Percentiles rank a stretch among this genome's conserved stretches.
Conservation (phyloP, 2,888 invertebrate species). For the Cheilosia variabilis region DNA sequence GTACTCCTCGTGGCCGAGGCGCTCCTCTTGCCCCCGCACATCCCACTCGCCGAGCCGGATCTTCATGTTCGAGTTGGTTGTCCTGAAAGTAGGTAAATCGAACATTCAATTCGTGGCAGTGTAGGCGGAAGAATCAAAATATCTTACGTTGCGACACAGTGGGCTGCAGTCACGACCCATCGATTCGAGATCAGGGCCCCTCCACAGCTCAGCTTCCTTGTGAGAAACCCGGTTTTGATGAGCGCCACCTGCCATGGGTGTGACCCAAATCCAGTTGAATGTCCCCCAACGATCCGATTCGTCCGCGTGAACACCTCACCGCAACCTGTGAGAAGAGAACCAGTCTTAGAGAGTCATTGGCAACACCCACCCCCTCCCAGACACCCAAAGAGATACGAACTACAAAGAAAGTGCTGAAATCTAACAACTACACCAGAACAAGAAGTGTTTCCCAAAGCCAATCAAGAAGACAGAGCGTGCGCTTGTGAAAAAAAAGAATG, state of each 20-base stretch:
- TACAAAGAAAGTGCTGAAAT: slow-evolving; percentile 26
- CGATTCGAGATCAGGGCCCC: slow-evolving; percentile 94
- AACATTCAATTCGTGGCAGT: background rate
- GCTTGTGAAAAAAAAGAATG: slow-evolving; percentile 22
- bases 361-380: background rate
- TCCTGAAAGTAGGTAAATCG: slow-evolving; percentile 85
- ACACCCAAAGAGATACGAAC: slow-evolving; percentile 14
- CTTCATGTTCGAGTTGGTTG: slow-evolving; percentile 93
- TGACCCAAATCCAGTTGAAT: slow-evolving; percentile 94
- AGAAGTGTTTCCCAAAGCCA: slow-evolving; percentile 51
- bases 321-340: slow-evolving; percentile 88
- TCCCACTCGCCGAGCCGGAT: slow-evolving; percentile 97
- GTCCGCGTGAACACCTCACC: slow-evolving; percentile 94
- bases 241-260: slow-evolving; percentile 98
- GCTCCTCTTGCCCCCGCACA: slow-evolving; percentile 92
- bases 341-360: slow-evolving; percentile 5
- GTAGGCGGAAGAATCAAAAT: background rate
- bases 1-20: slow-evolving; percentile 93
- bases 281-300: slow-evolving; percentile 96
- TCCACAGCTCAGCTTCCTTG: slow-evolving; percentile 95
- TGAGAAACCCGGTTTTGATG: slow-evolving; percentile 95
- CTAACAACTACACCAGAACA: slow-evolving; percentile 46
- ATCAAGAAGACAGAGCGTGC: slow-evolving; percentile 47
- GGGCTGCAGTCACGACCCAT: slow-evolving; percentile 97
- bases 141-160: slow-evolving; percentile 95